Evolutionary conservation across 2,888 invertebrate species (phyloP), one percentile per base, ranked within the genome.

Genomic region (Agrilus mali): DNA sequence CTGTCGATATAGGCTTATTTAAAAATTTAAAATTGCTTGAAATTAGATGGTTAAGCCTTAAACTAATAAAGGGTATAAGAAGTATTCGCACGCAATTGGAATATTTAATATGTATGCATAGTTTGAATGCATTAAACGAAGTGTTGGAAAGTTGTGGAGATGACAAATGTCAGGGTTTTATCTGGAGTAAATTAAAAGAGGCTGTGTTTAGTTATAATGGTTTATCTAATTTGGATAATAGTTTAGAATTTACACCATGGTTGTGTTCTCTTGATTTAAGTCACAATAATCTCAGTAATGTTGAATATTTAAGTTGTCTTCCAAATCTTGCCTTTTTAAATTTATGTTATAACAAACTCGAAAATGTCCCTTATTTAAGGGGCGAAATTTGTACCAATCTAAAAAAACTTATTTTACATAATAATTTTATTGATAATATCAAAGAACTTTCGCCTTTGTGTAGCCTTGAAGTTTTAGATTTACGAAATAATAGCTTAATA

Each of bases 381-480:
- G 68, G 70, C 51, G 70, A 72, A 43, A 68, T 75, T 13, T 70
- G 68, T 42, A 69, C 68, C 38, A 69, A 70, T 31, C 46, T 65
- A 16, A 59, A 62, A 50, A 59, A 61, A 34, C 60, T 82, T 10
- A 70, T 77, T 40, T 57, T 80, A 39, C 75, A 72, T 50, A 77
- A 78, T 58, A 82, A 82, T 61, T 75, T 73, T 48, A 72, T 82
- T 40, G 78, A 79, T 51, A 72, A 75, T 55, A 61, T 81, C 36
- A 60, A 63, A 49, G 78, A 70, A 37, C 55, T 81, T 32, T 64
- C 70, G 31, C 64, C 67, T 36, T 59, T 81, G 35, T 69, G 71
- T 45, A 71, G 70, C 49, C 55, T 82, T 15, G 66, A 64, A 10
- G 74, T 76, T 55, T 60, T 81, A 38, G 78, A 82, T 63, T 57